These are phyloP conservation scores for Dendroctonus valens DNA, from an alignment of 1,140 invertebrate genomes.

Conservation along the genomic window DNA sequence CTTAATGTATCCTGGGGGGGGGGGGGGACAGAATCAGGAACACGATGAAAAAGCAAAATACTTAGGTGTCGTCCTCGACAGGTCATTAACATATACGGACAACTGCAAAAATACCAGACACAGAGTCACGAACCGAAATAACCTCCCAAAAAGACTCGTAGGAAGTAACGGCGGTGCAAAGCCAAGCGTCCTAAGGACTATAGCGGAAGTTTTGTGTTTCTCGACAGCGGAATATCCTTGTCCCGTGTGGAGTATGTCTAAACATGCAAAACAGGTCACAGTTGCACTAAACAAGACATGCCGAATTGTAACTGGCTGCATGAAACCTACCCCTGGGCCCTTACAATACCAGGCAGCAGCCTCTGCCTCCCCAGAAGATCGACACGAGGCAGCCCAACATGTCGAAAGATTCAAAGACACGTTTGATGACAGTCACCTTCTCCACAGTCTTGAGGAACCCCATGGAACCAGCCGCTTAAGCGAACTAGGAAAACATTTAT, in stretches of 20 bases:
- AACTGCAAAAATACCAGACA: slow-evolving; percentile 1
- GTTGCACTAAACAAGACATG: slow-evolving; percentile 1
- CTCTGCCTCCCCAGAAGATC: not conserved
- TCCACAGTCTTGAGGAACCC: no score
- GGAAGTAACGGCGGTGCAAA: no score
- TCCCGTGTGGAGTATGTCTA: no score
- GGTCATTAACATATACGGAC: slow-evolving; percentile 6
- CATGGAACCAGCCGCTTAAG: no score
- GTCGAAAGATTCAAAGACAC: no score
- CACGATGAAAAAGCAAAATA: slow-evolving; percentile 2
- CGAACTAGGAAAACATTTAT: no score
- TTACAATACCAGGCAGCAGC: not conserved
- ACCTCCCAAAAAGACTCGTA: no score
- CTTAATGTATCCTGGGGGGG: not conserved
- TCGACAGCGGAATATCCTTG: slow-evolving; percentile 1
- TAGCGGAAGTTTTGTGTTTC: not conserved
- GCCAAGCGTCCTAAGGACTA: slow-evolving; percentile 1
- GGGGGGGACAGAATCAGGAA: not conserved
- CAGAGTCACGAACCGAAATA: slow-evolving; percentile 1
- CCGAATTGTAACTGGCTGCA: slow-evolving; percentile 3
- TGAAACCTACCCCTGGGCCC: no score
- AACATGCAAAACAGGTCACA: not conserved
- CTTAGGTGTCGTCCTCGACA: slow-evolving; percentile 8
- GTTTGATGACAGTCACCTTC: no score
- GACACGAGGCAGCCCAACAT: no score